These are phyloP conservation scores for Ivindomyrus marchei DNA, from an alignment of 2,113 vertebrate species.

Conservation along the genomic window DNA sequence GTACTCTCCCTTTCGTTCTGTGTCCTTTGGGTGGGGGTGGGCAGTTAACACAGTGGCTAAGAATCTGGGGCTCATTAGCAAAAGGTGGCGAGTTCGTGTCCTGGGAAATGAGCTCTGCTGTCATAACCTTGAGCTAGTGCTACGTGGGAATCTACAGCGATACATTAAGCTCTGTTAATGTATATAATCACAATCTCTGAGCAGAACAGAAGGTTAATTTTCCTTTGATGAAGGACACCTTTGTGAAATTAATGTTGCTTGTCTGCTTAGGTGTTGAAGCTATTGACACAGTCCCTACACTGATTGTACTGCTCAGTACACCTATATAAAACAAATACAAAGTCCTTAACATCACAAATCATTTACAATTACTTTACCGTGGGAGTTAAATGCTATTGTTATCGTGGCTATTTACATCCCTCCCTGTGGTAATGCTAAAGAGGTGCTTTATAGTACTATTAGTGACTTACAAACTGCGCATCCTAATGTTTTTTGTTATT, in stretches of 20 bases:
- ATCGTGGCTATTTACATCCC: not conserved
- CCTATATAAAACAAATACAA: not conserved
- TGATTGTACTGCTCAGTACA: not conserved
- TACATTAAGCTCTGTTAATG: not conserved
- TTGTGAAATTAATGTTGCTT: not conserved
- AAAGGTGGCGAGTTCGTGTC: not conserved
- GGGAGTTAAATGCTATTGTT: not conserved
- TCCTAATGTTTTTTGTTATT: not conserved
- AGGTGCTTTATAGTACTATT: not conserved
- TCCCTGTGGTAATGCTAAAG: not conserved
- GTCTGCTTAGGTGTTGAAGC: not conserved
- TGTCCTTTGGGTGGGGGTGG: not conserved
- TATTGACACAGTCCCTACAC: not conserved
- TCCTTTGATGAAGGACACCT: not conserved
- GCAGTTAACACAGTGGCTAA: not conserved
- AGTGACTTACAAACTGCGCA: not conserved
- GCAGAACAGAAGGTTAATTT: not conserved
- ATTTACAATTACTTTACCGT: not conserved
- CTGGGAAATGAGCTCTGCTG: not conserved
- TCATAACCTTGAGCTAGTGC: not conserved
- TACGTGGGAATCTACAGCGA: not conserved
- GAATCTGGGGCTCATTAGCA: not conserved
- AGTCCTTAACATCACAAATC: not conserved
- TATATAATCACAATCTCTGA: not conserved
- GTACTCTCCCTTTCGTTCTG: not conserved